Conservation (phyloP, 2,888 invertebrate species). For the Poecilus cupreus region DNA sequence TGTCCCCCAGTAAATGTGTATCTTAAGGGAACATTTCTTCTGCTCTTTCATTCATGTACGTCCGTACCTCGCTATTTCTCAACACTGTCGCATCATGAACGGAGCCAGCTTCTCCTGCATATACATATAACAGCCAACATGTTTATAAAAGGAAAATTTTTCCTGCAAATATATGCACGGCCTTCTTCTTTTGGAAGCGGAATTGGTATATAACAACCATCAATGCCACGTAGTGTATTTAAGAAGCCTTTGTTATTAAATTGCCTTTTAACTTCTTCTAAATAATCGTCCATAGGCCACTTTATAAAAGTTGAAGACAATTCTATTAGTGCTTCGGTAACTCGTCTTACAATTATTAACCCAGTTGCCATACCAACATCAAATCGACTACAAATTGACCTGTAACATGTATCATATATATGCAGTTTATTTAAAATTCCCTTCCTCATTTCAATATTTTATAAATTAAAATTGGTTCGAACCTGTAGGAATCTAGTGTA, state of each 20-base stretch:
- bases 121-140: slow-evolving; percentile 21
- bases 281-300: slow-evolving; percentile 34
- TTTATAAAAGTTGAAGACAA: slow-evolving; percentile 1
- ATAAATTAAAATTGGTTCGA: neutral
- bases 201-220: slow-evolving; percentile 34
- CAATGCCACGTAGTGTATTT: slow-evolving; percentile 19
- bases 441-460: too few relatives aligned
- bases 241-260: slow-evolving; percentile 18
- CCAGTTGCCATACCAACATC: slow-evolving; percentile 37
- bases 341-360: slow-evolving; percentile 11
- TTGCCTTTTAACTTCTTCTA: neutral
- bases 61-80: slow-evolving; percentile 39
- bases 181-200: slow-evolving; percentile 30
- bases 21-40: slow-evolving; percentile 21
- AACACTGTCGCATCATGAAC: slow-evolving; percentile 57
- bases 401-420: neutral
- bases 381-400: slow-evolving; percentile 28
- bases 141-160: too few relatives aligned
- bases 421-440: neutral
- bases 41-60: neutral
- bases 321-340: slow-evolving; percentile 16
- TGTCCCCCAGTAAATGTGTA: slow-evolving; percentile 39
- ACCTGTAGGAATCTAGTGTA: slow-evolving; percentile 48
- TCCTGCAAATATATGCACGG: slow-evolving; percentile 18
- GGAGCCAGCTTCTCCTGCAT: slow-evolving; percentile 55